Conservation (phyloP, 1,140 invertebrate genomes). For the Caenorhabditis brenneri region DNA sequence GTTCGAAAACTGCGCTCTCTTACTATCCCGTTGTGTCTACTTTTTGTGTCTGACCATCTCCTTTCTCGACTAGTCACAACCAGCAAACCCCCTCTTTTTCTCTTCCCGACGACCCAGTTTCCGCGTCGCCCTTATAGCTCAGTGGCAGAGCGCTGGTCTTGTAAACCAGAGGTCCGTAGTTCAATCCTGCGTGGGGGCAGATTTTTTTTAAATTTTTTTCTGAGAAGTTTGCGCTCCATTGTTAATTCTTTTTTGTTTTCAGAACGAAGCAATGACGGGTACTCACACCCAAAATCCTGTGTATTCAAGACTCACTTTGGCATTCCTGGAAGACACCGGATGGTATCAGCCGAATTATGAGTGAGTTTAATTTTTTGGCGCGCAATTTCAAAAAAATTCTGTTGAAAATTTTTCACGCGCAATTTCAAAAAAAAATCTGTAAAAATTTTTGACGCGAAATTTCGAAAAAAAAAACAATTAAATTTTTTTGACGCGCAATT, state of each 20-base stretch:
- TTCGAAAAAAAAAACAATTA: too few relatives aligned
- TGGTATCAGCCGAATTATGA: constrained; percentile 73
- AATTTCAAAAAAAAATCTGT: too few relatives aligned
- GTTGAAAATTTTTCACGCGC: not conserved
- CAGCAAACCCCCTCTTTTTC: not conserved
- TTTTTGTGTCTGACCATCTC: too few relatives aligned
- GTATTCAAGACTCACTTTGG: constrained; percentile 92
- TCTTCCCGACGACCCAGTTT: not conserved
- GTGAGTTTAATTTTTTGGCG: constrained; percentile 52
- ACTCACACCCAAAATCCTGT: constrained; percentile 98
- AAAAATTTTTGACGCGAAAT: too few relatives aligned
- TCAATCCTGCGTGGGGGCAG: not conserved
- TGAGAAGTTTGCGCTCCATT: too few relatives aligned
- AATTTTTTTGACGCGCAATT: not conserved
- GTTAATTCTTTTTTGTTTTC: too few relatives aligned
- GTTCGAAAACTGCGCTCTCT: too few relatives aligned
- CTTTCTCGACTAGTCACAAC: too few relatives aligned
- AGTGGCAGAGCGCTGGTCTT: not conserved
- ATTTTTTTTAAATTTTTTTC: not conserved
- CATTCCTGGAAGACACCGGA: constrained; percentile 96
- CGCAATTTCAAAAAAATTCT: not conserved
- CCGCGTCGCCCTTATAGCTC: not conserved
- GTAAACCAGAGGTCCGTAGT: not conserved
- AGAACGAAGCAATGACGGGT: constrained; percentile 99
- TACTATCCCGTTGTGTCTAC: too few relatives aligned